Conservation (phyloP, 1,140 invertebrate species). For the Chrysomallon squamiferum region DNA sequence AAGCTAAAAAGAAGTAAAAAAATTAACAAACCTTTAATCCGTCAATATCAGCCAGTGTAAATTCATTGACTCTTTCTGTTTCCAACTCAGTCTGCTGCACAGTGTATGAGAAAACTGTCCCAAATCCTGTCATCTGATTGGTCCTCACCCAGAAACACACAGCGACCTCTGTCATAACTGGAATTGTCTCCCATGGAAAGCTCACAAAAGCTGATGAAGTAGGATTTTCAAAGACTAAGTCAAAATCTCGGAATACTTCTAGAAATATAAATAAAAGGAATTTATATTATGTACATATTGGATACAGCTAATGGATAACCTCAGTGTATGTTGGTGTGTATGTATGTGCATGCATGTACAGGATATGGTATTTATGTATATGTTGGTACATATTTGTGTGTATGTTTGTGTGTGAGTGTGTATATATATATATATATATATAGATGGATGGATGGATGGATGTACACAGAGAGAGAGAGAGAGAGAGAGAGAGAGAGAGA, state of each 20-base stretch:
- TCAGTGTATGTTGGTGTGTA: too few relatives aligned
- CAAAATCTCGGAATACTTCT: neutral
- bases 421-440: too few relatives aligned
- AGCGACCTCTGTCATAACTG: neutral
- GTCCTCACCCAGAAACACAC: conserved; percentile 2
- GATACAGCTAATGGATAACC: too few relatives aligned
- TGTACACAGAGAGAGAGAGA: too few relatives aligned
- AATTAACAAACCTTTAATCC: neutral
- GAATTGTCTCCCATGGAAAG: neutral
- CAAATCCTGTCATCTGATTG: neutral
- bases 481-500: too few relatives aligned
- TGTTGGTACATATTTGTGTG: too few relatives aligned
- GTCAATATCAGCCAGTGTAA: neutral
- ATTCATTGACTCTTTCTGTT: neutral
- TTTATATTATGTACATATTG: too few relatives aligned
- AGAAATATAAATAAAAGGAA: neutral
- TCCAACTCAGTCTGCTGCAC: neutral
- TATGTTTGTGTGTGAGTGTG: too few relatives aligned
- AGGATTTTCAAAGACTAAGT: neutral
- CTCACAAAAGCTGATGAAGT: neutral
- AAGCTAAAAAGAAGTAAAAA: too few relatives aligned
- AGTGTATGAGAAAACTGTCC: conserved; percentile 3
- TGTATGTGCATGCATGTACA: too few relatives aligned
- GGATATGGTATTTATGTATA: too few relatives aligned
- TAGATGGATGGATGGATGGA: too few relatives aligned